Conservation (phyloP, 2,797 vertebrate species). For the Thunnus albacares region DNA sequence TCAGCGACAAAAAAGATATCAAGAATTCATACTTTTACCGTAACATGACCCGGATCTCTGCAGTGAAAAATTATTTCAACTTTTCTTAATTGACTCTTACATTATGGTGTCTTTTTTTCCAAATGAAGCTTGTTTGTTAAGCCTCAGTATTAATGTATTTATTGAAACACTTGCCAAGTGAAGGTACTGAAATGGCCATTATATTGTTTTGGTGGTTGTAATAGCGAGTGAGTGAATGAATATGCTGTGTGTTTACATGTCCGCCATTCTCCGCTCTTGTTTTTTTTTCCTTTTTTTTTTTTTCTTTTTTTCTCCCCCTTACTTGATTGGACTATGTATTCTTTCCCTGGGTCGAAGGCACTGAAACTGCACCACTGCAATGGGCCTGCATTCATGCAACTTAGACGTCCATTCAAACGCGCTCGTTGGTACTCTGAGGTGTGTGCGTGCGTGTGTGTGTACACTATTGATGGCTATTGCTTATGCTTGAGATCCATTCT, state of each 20-base stretch:
- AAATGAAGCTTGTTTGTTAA: slow-evolving; percentile 56
- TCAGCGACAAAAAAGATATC: slow-evolving; percentile 18
- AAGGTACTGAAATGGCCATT: slow-evolving; percentile 73
- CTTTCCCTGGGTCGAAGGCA: slow-evolving; percentile 77
- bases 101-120: slow-evolving; percentile 8
- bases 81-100: slow-evolving; percentile 30
- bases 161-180: slow-evolving; percentile 69
- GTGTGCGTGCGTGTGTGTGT: slow-evolving; percentile 51
- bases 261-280: slow-evolving; percentile 46
- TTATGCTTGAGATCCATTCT: slow-evolving; percentile 81
- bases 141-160: slow-evolving; percentile 71
- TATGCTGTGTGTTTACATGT: slow-evolving; percentile 65
- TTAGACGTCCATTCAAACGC: slow-evolving; percentile 73
- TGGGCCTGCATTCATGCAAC: slow-evolving; percentile 76
- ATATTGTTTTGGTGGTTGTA: slow-evolving; percentile 45
- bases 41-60: slow-evolving; percentile 43
- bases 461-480: slow-evolving; percentile 78
- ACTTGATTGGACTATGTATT: slow-evolving; percentile 71
- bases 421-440: slow-evolving; percentile 79
- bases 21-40: slow-evolving; percentile 6
- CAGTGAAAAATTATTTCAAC: slow-evolving; percentile 13
- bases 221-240: slow-evolving; percentile 45
- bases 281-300: not conserved
- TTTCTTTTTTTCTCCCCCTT: not conserved
- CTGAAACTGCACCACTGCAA: slow-evolving; percentile 79